phyloP scores from a whole-genome alignment of 2,888 invertebrate species.

The Parnassius smintheus region DNA sequence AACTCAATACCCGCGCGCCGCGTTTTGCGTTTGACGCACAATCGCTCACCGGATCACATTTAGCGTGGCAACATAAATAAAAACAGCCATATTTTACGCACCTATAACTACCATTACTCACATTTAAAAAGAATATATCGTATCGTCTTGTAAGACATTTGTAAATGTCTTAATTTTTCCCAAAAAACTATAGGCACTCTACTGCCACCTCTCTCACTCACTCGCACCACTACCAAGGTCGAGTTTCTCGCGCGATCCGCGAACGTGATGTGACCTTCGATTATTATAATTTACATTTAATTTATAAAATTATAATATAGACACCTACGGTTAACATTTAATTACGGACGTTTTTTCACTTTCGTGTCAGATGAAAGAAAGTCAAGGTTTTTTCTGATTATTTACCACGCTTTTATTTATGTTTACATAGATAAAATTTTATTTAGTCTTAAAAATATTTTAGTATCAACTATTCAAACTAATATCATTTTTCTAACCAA shows the following conservation, averaged over 20 bases:
- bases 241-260: conserved; percentile 23
- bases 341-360: conserved; percentile 22
- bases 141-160: not conserved
- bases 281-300: conserved; percentile 23
- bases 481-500: no score
- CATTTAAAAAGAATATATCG: no score
- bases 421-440: no score
- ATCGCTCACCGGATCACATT: no score
- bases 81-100: no score
- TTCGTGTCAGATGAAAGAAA: conserved; percentile 20
- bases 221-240: conserved; percentile 33
- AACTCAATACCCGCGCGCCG: no score
- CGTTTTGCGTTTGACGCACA: no score
- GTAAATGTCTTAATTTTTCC: not conserved
- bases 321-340: conserved; percentile 10
- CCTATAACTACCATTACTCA: no score
- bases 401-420: no score
- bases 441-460: no score
- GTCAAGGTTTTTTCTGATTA: conserved; percentile 15
- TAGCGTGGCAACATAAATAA: no score
- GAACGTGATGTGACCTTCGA: conserved; percentile 24
- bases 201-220: conserved; percentile 37
- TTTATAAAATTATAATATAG: conserved; percentile 18
- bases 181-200: conserved; percentile 16
- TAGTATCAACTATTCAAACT: no score